Evolutionary conservation across 2,888 invertebrate species (phyloP).

Genomic region (Coleophora flavipennella): DNA sequence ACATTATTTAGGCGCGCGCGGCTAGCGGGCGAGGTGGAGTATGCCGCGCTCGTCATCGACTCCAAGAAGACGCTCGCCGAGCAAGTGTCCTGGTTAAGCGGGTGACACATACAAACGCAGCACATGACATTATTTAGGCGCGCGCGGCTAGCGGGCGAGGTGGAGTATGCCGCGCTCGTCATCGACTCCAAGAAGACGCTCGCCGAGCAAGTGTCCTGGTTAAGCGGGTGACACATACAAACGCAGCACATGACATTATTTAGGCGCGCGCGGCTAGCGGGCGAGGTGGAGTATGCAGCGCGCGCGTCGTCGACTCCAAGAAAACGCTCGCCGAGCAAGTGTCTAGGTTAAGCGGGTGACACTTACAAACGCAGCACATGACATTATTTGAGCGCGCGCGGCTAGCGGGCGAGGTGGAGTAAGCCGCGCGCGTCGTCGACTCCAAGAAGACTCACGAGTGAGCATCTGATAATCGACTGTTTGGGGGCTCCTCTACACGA

Average conservation of each 20-base stretch:
- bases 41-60: slow-evolving; percentile 42
- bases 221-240: too few relatives aligned
- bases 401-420: slow-evolving; percentile 51
- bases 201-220: slow-evolving; percentile 41
- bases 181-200: slow-evolving; percentile 47
- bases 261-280: slow-evolving; percentile 39
- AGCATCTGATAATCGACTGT: too few relatives aligned
- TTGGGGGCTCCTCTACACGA: too few relatives aligned
- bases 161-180: slow-evolving; percentile 48
- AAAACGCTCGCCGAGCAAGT: slow-evolving; percentile 41
- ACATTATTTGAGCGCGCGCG: too few relatives aligned
- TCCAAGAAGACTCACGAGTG: slow-evolving; percentile 44
- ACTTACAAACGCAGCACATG: too few relatives aligned
- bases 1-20: slow-evolving; percentile 35
- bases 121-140: slow-evolving; percentile 23
- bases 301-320: slow-evolving; percentile 49
- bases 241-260: too few relatives aligned
- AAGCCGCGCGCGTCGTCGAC: slow-evolving; percentile 34
- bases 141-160: slow-evolving; percentile 39
- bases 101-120: too few relatives aligned
- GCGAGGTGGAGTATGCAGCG: slow-evolving; percentile 52
- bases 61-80: slow-evolving; percentile 45
- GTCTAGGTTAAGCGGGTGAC: too few relatives aligned
- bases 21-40: slow-evolving; percentile 50
- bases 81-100: slow-evolving; percentile 42